These are phyloP conservation scores for Ptychoptera albimana DNA, from an alignment of 2,888 invertebrate genomes.

Conservation along the genomic window DNA sequence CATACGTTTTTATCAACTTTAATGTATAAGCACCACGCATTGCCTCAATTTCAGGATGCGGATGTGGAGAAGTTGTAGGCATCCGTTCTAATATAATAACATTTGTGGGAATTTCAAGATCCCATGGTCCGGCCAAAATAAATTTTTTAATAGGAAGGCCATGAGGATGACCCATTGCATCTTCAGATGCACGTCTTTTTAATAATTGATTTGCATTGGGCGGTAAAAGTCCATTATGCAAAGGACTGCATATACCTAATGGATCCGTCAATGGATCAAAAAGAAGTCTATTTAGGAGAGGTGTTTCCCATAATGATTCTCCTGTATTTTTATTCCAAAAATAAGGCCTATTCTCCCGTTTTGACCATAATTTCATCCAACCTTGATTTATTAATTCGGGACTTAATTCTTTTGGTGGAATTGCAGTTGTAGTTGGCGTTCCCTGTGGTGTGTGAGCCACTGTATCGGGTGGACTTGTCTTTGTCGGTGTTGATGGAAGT, in stretches of 20 bases:
- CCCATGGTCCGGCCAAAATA: conserved; percentile 84
- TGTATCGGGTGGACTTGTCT: conserved; percentile 21
- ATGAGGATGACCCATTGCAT: conserved; percentile 38
- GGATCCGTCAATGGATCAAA: conserved; percentile 90
- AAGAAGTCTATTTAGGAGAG: conserved; percentile 45
- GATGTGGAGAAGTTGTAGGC: conserved; percentile 71
- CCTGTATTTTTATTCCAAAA: conserved; percentile 94
- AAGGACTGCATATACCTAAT: conserved; percentile 52
- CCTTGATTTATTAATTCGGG: conserved; percentile 54
- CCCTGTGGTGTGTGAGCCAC: conserved; percentile 28
- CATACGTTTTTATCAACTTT: conserved; percentile 80
- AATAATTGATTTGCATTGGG: conserved; percentile 16
- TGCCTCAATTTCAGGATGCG: conserved; percentile 89
- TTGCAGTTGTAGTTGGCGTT: conserved; percentile 18
- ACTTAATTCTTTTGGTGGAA: conserved; percentile 22
- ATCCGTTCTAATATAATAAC: conserved; percentile 65
- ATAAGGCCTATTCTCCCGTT: conserved; percentile 85
- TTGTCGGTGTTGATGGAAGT: conserved; percentile 26
- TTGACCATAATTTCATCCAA: conserved; percentile 95
- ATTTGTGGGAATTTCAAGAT: conserved; percentile 84
- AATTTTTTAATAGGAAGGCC: conserved; percentile 58
- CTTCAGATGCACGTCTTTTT: conserved; percentile 24
- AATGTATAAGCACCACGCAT: conserved; percentile 64
- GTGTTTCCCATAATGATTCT: conserved; percentile 95
- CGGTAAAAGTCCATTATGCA: conserved; percentile 28